Evolutionary conservation across 2,113 vertebrate genomes (phyloP), one percentile per base, ranked within the genome.

Genomic region (Corythaeola cristata): DNA sequence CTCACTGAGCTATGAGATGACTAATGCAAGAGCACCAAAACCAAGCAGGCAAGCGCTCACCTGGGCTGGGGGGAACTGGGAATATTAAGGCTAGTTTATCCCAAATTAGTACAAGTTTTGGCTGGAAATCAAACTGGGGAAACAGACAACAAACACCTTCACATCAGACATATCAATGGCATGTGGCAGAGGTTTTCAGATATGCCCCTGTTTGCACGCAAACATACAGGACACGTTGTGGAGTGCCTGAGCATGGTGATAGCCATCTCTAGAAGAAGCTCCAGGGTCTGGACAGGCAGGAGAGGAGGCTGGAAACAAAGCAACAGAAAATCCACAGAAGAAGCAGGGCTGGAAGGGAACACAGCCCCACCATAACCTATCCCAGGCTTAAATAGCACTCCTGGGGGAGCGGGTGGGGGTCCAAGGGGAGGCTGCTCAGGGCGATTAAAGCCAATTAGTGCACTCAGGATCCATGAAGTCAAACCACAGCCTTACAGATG

Each of bases 261-360:
- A 16, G 1, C 12, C 24, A 30, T 1, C 18, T 7, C 47, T 0
- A 9, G 52, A 28, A 55, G 49, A 37, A 59, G n/a, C 12, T 75
- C 17, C 47, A 23, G 8, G 44, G 11, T 17, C 39, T 10, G 9
- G 22, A 63, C 9, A n/a, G 14, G 47, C 50, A 67, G 32, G 23
- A 55, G 26, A 28, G 8, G 11, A 53, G 1, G 1, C 47, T 74
- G 22, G 33, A 58, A 33, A 8, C 0, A 11, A n/a, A 5, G 2
- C 27, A 62, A 2, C 5, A 33, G 11, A 14, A 1, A 8, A 0
- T 0, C 13, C 30, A 10, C 0, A 0, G 0, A 8, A 13, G 0
- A 33, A 49, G 0, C 8, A 58, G 11, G 1, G 3, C 13, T 44
- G 0, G 3, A 83, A 8, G 0, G 2, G 4, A 41, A 0, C 4